Conservation (phyloP, 1,140 invertebrate genomes). For the Atopsyche davidsoni region DNA sequence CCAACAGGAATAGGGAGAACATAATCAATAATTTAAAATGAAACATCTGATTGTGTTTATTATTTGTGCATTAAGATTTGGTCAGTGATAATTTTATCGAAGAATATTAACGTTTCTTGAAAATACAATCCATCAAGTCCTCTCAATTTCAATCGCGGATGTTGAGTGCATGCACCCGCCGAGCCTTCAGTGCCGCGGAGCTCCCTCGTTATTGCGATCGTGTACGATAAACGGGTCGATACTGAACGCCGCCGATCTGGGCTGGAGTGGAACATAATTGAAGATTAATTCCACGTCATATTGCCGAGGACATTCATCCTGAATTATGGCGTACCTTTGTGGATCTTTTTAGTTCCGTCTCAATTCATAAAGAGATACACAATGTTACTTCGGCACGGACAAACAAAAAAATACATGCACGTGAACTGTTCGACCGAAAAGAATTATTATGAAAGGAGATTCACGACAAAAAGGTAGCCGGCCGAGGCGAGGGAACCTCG, state of each 20-base stretch:
- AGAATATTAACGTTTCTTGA: no score
- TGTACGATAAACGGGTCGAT: no score
- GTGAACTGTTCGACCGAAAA: constrained; percentile 23
- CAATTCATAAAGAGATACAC: constrained; percentile 26
- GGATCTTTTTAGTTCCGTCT: constrained; percentile 25
- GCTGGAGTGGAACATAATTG: constrained; percentile 27
- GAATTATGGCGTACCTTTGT: constrained; percentile 25
- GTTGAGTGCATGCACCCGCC: no score
- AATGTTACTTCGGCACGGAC: constrained; percentile 24
- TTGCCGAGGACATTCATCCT: constrained; percentile 28
- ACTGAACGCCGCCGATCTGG: constrained; percentile 11
- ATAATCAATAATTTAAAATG: no score
- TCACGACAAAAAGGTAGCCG: constrained; percentile 24
- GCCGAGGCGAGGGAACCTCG: neutral
- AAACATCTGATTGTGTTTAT: no score
- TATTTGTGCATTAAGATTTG: no score
- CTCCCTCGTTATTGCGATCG: no score
- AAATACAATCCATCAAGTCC: no score
- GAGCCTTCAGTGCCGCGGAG: no score
- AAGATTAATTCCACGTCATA: constrained; percentile 30
- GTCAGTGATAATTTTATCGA: no score
- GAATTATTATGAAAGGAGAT: constrained; percentile 27
- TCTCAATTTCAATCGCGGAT: no score
- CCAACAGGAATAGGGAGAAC: no score
- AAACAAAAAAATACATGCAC: constrained; percentile 22